phyloP scores from a whole-genome alignment of 1,140 invertebrate genomes.

The Yoshiicerus persimilis region DNA sequence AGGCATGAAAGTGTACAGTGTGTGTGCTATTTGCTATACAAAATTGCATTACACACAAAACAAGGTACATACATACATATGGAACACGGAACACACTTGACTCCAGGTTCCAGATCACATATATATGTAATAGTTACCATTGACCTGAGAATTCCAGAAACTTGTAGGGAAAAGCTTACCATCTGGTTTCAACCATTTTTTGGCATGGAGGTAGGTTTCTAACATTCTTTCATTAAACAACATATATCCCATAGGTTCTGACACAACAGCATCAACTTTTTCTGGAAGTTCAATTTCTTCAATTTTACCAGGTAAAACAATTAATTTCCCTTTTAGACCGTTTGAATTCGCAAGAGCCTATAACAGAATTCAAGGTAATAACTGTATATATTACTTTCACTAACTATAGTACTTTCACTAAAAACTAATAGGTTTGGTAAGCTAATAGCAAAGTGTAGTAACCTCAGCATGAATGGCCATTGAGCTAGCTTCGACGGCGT shows the following conservation, averaged over 20 bases:
- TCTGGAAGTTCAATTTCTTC: slow-evolving; percentile 97
- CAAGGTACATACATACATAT: no score
- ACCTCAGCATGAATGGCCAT: slow-evolving; percentile 97
- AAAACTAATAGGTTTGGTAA: neutral
- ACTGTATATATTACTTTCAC: neutral
- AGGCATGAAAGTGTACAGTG: neutral
- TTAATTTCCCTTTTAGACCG: slow-evolving; percentile 79
- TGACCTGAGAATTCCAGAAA: no score
- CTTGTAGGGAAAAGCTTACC: slow-evolving; percentile 58
- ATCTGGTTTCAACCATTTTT: slow-evolving; percentile 93
- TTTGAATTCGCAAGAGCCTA: slow-evolving; percentile 85
- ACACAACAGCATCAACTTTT: slow-evolving; percentile 94
- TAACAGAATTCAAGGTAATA: slow-evolving; percentile 18
- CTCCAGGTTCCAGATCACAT: no score
- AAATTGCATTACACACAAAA: no score
- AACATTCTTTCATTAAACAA: slow-evolving; percentile 99
- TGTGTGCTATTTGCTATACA: no score
- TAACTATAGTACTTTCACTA: neutral
- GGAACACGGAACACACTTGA: no score
- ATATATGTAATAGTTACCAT: no score
- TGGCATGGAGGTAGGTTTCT: slow-evolving; percentile 97
- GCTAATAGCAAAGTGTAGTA: slow-evolving; percentile 24
- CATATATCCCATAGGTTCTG: slow-evolving; percentile 99
- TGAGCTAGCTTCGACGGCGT: slow-evolving; percentile 96
- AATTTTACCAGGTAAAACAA: slow-evolving; percentile 95